Base-by-base conservation (phyloP, 1,140 invertebrate genomes). In the Hycleus cichorii region DNA sequence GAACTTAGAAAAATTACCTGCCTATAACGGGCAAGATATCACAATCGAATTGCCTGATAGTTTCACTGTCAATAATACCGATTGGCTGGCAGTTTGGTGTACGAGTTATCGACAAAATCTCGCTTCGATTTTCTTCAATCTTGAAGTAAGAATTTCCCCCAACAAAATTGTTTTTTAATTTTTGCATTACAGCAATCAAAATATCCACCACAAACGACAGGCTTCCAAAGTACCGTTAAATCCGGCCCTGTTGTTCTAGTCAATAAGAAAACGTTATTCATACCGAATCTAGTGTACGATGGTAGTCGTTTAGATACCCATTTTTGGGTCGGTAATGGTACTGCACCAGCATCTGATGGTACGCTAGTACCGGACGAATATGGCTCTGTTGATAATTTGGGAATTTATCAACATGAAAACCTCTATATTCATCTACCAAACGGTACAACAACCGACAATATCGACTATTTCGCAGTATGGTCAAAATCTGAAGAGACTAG, bases 401-500 rank as follows among this genome's bases (percentile, higher is more conserved):
- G 57, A 64, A 5, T 5, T 32, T 32, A 32, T 7, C 32, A 32
- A 3, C 32, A 88, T 0, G 86, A 92, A 70, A 89, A 91, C 71
- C 89, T 94, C 42, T 88, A 90, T 72, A 83, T 91, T 54, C 84
- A 89, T 51, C 71, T 95, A 38, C 91, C 91, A 0, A 83, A 83
- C n/a, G 86, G 87, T 62, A 69, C 91, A 60, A 93, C 90, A 0
- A 86, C 91, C 1, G 87, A 90, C 69, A 88, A 92, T 71, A 90
- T 95, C 48, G 87, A 93, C 67, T 93, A 89, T 88, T 75, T 94
- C 5, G 80, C 87, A 0, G 83, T 94, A 0, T 95, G 89, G 89
- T 90, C 88, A 65, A 83, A 89, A 9, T 77, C 84, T 69, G 89
- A 87, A 69, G 75, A 82, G 32, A 87, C 91, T 63, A 93, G 93